phyloP scores from a whole-genome alignment of 2,113 vertebrate genomes.

The Tetrao urogallus region DNA sequence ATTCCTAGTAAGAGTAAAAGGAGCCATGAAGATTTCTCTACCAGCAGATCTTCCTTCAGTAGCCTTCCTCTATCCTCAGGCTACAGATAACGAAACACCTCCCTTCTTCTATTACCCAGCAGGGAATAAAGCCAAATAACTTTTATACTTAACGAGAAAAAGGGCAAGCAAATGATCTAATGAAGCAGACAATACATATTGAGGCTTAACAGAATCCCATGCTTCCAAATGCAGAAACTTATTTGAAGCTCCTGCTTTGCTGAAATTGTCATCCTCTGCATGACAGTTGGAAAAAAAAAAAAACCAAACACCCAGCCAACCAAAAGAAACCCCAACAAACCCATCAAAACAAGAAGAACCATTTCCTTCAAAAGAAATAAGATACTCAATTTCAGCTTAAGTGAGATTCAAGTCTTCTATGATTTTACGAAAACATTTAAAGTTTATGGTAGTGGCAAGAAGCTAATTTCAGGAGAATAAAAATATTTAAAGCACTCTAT shows the following conservation, averaged over 20 bases:
- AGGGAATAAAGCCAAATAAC: not conserved
- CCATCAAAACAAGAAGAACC: not conserved
- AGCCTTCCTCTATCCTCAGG: not conserved
- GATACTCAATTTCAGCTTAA: not conserved
- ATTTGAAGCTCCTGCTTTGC: not conserved
- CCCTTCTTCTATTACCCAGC: not conserved
- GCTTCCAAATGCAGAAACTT: not conserved
- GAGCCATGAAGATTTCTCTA: not conserved
- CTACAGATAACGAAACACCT: not conserved
- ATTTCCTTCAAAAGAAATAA: not conserved
- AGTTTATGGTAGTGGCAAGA: not conserved
- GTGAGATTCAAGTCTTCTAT: not conserved
- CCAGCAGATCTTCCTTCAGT: not conserved
- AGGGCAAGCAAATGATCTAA: not conserved
- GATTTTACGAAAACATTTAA: not conserved
- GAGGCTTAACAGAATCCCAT: not conserved
- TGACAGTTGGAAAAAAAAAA: not conserved
- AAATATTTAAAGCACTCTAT: not conserved
- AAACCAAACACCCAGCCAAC: not conserved
- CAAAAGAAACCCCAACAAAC: not conserved
- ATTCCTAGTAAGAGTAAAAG: constrained; percentile 77
- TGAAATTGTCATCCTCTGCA: not conserved
- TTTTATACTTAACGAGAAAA: not conserved
- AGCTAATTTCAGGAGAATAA: not conserved
- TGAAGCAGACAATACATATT: rapidly evolving